Evolutionary conservation across 2,797 vertebrate genomes (phyloP).

Genomic region (Enteromius mattozi): DNA sequence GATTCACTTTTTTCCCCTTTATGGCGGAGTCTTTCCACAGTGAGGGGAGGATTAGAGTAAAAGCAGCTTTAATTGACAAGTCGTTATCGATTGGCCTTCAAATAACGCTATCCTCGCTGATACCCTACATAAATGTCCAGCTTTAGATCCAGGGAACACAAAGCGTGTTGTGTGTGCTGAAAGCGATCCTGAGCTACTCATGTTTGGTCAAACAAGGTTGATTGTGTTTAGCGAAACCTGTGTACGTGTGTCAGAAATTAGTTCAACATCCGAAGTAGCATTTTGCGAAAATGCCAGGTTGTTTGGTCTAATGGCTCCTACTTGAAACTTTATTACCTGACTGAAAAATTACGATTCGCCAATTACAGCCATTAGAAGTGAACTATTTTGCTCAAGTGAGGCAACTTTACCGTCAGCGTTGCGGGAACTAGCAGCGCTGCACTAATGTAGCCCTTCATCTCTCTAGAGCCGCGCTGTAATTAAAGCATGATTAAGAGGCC

Average conservation of each 20-base stretch:
- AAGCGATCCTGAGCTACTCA: neutral
- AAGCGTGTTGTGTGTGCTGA: slow-evolving; percentile 18
- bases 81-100: slow-evolving; percentile 61
- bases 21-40: slow-evolving; percentile 62
- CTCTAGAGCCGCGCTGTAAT: slow-evolving; percentile 75
- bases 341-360: slow-evolving; percentile 45
- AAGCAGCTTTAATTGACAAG: slow-evolving; percentile 74
- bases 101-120: slow-evolving; percentile 73
- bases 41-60: slow-evolving; percentile 68
- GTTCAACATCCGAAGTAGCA: slow-evolving; percentile 28
- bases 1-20: slow-evolving; percentile 69
- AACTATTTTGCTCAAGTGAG: slow-evolving; percentile 52
- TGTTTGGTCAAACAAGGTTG: slow-evolving; percentile 23
- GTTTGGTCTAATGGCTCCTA: slow-evolving; percentile 41
- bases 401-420: slow-evolving; percentile 47
- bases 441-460: slow-evolving; percentile 70
- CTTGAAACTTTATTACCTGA: slow-evolving; percentile 53
- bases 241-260: neutral
- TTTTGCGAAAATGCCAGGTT: slow-evolving; percentile 38
- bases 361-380: slow-evolving; percentile 49
- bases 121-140: slow-evolving; percentile 57
- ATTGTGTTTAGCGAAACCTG: neutral
- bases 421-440: slow-evolving; percentile 59
- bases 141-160: slow-evolving; percentile 14
- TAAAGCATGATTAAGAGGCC: slow-evolving; percentile 83